A percentile compares a stretch with the other conserved stretches of the same genome.
phyloP scores from a whole-genome alignment of 2,797 vertebrate species.

The Gymnopithys bicolor region DNA sequence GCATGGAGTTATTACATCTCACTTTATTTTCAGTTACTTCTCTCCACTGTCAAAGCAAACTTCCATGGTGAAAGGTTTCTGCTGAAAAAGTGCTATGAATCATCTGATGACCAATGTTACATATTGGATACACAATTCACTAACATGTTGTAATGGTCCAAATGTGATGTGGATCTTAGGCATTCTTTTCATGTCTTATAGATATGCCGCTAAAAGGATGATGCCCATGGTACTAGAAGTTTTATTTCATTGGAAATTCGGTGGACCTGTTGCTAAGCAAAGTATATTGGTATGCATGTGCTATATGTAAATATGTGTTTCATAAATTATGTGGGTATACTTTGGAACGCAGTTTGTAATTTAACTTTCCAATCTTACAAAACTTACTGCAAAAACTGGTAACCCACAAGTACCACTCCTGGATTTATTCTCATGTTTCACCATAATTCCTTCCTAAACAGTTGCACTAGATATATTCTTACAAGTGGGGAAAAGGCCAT shows the following conservation, averaged over 20 bases:
- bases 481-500: background rate
- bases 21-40: background rate
- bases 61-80: background rate
- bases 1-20: background rate
- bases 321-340: background rate
- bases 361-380: background rate
- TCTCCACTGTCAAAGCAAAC: background rate
- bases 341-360: background rate
- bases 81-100: background rate
- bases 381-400: background rate
- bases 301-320: background rate
- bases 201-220: background rate
- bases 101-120: background rate
- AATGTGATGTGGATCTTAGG: background rate
- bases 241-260: background rate
- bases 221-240: background rate
- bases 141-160: background rate
- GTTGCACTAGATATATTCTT: background rate
- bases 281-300: background rate
- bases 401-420: background rate
- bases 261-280: background rate
- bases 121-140: background rate
- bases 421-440: background rate
- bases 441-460: background rate
- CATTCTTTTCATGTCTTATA: background rate